phyloP scores from a whole-genome alignment of 2,888 invertebrate species.

The Ophonus ardosiacus region DNA sequence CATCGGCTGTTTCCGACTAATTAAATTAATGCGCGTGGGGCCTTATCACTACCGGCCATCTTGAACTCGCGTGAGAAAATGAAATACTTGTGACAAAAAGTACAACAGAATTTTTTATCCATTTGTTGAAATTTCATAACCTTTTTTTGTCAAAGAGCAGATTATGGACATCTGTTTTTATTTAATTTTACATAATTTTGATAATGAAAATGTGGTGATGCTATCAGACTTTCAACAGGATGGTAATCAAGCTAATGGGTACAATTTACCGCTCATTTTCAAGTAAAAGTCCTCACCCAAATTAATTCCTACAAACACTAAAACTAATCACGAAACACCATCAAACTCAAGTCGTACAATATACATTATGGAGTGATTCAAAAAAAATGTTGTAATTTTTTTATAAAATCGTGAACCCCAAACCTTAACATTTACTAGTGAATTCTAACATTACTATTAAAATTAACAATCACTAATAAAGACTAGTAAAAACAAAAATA shows the following conservation, averaged over 20 bases:
- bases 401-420: too few relatives aligned
- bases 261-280: not conserved
- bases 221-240: not conserved
- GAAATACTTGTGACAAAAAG: not conserved
- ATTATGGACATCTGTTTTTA: too few relatives aligned
- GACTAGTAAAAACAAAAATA: too few relatives aligned
- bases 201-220: not conserved
- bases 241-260: not conserved
- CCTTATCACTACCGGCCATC: not conserved
- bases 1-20: slow-evolving; percentile 19
- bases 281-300: not conserved
- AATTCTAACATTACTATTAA: too few relatives aligned
- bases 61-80: not conserved
- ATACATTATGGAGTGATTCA: too few relatives aligned
- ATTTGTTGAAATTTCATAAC: too few relatives aligned
- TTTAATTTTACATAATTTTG: not conserved
- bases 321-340: not conserved
- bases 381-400: too few relatives aligned
- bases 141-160: too few relatives aligned
- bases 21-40: slow-evolving; percentile 16
- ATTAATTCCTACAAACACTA: not conserved
- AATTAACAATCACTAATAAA: too few relatives aligned
- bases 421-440: too few relatives aligned
- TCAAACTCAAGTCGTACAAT: not conserved
- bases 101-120: too few relatives aligned